Percentiles rank a stretch among this genome's conserved stretches.
Evolutionary conservation across 35 echinoderm and acorn worm genomes (phyloP).

Genomic region (Anneissia japonica): DNA sequence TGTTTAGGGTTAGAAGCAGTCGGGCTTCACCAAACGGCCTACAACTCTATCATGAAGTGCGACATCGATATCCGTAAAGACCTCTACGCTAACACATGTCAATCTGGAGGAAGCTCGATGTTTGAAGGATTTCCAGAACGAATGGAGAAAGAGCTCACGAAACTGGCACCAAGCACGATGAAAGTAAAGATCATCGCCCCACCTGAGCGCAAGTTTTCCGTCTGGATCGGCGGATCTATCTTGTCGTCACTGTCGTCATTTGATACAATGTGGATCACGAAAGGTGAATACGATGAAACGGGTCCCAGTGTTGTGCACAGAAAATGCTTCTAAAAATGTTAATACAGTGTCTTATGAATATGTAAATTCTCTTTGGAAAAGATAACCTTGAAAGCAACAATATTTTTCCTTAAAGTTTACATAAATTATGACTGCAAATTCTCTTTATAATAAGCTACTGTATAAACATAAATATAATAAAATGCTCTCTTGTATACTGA

Average conservation of each 20-base stretch:
- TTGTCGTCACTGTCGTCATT: neutral
- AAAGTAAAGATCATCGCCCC: neutral
- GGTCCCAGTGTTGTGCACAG: neutral
- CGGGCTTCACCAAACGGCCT: neutral
- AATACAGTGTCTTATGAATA: too few species aligned
- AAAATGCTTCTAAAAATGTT: neutral
- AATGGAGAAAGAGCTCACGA: neutral
- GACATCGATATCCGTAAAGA: neutral
- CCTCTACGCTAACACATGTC: neutral
- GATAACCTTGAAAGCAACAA: too few species aligned
- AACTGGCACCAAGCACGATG: neutral
- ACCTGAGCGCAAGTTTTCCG: neutral
- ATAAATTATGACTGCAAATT: too few species aligned
- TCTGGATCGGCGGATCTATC: neutral
- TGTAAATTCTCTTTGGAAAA: too few species aligned
- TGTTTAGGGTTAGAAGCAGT: neutral
- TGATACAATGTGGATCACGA: neutral
- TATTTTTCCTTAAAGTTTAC: too few species aligned
- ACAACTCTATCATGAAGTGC: neutral
- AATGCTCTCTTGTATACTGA: too few species aligned
- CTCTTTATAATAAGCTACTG: too few species aligned
- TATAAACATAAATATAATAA: too few species aligned
- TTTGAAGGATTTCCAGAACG: neutral
- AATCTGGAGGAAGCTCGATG: neutral
- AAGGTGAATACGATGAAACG: neutral